These are phyloP conservation scores for Actinernus sp. DNA, from an alignment of 92 coral and sea anemone genomes.

Conservation along the genomic window DNA sequence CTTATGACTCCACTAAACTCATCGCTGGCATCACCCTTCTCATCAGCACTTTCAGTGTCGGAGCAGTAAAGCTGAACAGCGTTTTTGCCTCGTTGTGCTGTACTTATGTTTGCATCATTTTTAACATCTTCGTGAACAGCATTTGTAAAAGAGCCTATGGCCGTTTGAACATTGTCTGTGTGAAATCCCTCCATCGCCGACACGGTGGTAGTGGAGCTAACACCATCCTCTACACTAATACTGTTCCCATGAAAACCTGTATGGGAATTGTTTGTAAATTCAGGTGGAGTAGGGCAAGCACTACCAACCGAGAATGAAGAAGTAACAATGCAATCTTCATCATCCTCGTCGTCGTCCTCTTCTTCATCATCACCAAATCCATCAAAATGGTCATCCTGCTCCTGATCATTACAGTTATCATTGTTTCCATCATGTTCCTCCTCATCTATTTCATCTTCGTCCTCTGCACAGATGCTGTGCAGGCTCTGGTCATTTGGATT, in stretches of 20 bases:
- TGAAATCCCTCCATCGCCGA: conserved; percentile 40
- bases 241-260: conserved; percentile 39
- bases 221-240: conserved; percentile 54
- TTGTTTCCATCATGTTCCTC: no score
- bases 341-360: conserved; percentile 76
- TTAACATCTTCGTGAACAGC: conserved; percentile 15
- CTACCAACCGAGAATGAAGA: conserved; percentile 88
- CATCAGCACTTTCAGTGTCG: conserved; percentile 90
- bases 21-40: conserved; percentile 71
- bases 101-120: conserved; percentile 28
- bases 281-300: conserved; percentile 73
- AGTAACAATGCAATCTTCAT: conserved; percentile 88
- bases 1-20: conserved; percentile 20
- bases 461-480: conserved; percentile 10
- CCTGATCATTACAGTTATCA: conserved; percentile 16
- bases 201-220: conserved; percentile 74
- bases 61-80: conserved; percentile 64
- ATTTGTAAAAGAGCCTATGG: conserved; percentile 10
- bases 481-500: background rate
- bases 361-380: conserved; percentile 86
- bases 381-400: conserved; percentile 63
- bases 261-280: conserved; percentile 44
- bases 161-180: conserved; percentile 6
- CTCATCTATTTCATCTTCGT: conserved; percentile 45
- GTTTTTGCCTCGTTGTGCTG: conserved; percentile 4